Evolutionary conservation across 2,888 invertebrate species (phyloP), one percentile per base, ranked within the genome.

Genomic region (Ophioninae sp.): DNA sequence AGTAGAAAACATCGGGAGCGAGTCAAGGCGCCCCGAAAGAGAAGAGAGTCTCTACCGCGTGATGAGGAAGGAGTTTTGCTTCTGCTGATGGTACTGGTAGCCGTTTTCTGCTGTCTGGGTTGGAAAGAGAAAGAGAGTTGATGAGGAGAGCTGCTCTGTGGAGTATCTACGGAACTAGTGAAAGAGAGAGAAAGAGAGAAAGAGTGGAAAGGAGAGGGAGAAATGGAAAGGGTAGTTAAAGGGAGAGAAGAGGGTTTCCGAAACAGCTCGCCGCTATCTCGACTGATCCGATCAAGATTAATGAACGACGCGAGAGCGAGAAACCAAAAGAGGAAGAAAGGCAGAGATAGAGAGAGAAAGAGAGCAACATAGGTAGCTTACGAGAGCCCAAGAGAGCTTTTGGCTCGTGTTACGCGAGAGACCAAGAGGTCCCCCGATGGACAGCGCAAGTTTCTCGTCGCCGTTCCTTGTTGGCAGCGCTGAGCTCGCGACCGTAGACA

Each of bases 261-360:
- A 92, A 92, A 92, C 92, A 92, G 91, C 91, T 92, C 91, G 92
- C 91, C 91, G 92, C 91, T 92, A 90, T 92, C 90, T 91, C 91
- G 90, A 91, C 93, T 92, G 93, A 92, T 91, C 91, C 90, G 92
- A 92, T 92, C 91, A 92, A 92, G 92, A 92, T 93, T 92, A 95
- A 95, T 94, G 94, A 94, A 94, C 93, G 91, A 93, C 91, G 92
- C 93, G 93, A 93, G 94, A 68, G 73, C 68, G 72, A 81, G 75
- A 56, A 74, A 81, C 71, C 61, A 74, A 71, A 76, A 72, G 65
- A 63, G 51, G 65, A 30, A 39, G 30, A 30, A 30, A 30, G 30
- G n/a, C n/a, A n/a, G n/a, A n/a, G n/a, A n/a, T n/a, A 30, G 30
- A 30, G 65, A 65, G 73, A 65, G 65, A 59, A 30, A 51, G 69